A percentile compares a stretch with the other conserved stretches of the same genome.
These are phyloP conservation scores for Tubulanus polymorphus DNA, from an alignment of 2,888 invertebrate genomes.

Conservation along the genomic window DNA sequence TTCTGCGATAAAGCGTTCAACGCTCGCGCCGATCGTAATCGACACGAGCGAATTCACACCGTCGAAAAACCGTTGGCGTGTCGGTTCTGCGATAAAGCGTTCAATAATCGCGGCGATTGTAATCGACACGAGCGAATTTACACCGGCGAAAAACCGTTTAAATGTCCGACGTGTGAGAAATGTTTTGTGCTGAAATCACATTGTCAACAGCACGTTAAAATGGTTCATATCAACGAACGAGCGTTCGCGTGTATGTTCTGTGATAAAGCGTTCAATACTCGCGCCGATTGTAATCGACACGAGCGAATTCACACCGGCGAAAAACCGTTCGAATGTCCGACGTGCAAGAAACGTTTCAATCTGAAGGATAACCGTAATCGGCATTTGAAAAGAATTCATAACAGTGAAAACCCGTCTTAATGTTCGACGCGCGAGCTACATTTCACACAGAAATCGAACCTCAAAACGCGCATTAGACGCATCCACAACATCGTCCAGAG, in stretches of 20 bases:
- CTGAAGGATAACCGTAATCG: no score
- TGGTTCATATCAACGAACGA: no score
- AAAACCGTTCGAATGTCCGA: neutral
- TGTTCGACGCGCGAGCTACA: no score
- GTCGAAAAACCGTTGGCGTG: constrained; percentile 10
- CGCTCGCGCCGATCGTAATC: neutral
- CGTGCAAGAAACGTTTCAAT: neutral
- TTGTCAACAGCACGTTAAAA: no score
- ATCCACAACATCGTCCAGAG: no score
- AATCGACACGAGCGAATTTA: constrained; percentile 5
- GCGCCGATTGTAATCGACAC: neutral
- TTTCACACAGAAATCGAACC: no score
- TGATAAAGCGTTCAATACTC: neutral
- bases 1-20: constrained; percentile 3
- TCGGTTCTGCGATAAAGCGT: neutral
- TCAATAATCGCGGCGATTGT: neutral
- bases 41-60: constrained; percentile 6
- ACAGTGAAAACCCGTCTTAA: no score
- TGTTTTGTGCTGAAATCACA: no score
- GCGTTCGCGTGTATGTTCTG: neutral
- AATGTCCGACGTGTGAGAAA: no score
- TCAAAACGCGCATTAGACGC: no score
- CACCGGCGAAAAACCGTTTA: constrained; percentile 6
- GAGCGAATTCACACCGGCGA: neutral
- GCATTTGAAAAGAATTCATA: no score